Evolutionary conservation across 1,140 invertebrate genomes (phyloP), one percentile per base, ranked within the genome.

Genomic region (Mercenaria mercenaria): DNA sequence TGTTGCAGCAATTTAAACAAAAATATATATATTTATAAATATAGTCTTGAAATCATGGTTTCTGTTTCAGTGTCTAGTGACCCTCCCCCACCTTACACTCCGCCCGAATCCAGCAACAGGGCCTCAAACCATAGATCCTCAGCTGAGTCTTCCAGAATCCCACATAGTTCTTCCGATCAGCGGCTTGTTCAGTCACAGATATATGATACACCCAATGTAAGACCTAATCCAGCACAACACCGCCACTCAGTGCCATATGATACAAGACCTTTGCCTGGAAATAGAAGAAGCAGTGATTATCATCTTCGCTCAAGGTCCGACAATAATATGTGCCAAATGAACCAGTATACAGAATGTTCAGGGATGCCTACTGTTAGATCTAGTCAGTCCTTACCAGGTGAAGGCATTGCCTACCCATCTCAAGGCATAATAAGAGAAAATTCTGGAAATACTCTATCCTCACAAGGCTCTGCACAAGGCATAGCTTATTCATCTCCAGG

Each of bases 81-180:
- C 37, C 83, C 83, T 13, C 83, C 83, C 0, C 83, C 83, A 52
- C 83, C 83, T n/a, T 85, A 85, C n/a, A 85, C 69, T 50, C 64
- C 64, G 0, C 64, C 83, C 3, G 83, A 39, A 13, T 26, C 83
- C 26, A 41, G 26, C 83, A 26, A 41, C 23, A 79, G 13, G 15
- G 50, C 0, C 11, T 29, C 37, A 37, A 23, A 39, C 15, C 59
- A 64, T n/a, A 6, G 1, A 29, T 1, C 26, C 59, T 64, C 26
- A 29, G 59, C 59, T 29, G 59, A 59, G 77, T 13, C 26, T 8
- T 39, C 77, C 13, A 50, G 23, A 32, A n/a, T 47, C 18, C 41
- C 18, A 15, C 26, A 11, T 32, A 37, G 47, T 26, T 29, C 47
- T 80, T 59, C 77, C 8, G 69, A 32, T 20, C 69, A 37, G 37